These are phyloP conservation scores for Lophura nycthemera DNA, from an alignment of 2,113 vertebrate genomes.

Conservation along the genomic window DNA sequence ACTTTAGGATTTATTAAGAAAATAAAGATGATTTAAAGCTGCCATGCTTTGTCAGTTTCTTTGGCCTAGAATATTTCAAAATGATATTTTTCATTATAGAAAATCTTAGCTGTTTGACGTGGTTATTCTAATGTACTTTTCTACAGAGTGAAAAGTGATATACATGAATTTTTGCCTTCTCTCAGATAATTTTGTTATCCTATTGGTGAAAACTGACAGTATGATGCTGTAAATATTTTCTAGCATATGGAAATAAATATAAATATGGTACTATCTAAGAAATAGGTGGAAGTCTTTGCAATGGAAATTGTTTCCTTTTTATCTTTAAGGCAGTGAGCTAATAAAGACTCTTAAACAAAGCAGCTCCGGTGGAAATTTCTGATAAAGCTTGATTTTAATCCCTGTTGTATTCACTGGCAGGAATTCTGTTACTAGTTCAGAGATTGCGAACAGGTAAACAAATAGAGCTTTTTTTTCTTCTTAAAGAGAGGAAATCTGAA, in stretches of 20 bases:
- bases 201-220: not conserved
- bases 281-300: not conserved
- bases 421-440: not conserved
- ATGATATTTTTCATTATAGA: not conserved
- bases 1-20: not conserved
- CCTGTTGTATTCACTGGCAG: not conserved
- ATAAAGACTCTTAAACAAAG: not conserved
- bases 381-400: not conserved
- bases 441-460: slow-evolving; percentile 31
- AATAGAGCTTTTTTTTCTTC: not conserved
- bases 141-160: not conserved
- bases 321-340: not conserved
- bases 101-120: not conserved
- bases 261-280: not conserved
- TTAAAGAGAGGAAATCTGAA: not conserved
- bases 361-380: not conserved
- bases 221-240: slow-evolving; percentile 25
- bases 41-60: not conserved
- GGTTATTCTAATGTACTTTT: slow-evolving; percentile 6
- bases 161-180: not conserved
- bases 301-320: not conserved
- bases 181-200: not conserved
- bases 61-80: not conserved
- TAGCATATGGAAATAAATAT: not conserved
- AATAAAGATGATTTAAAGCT: not conserved